phyloP scores from a whole-genome alignment of 2,797 vertebrate genomes.

The Serranus cabrilla region DNA sequence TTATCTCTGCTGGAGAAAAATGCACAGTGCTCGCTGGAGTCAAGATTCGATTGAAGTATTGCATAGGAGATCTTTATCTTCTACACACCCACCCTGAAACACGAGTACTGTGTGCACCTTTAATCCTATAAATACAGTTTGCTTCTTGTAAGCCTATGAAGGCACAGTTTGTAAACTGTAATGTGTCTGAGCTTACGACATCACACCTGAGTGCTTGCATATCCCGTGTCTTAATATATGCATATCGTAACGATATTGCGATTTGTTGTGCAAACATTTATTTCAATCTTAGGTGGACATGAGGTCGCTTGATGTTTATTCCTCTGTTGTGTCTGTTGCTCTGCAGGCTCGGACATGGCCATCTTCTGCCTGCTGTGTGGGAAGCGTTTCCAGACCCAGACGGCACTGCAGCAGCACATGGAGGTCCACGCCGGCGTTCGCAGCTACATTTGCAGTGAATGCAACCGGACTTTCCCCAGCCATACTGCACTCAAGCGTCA shows the following conservation, averaged over 20 bases:
- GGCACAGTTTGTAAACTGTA: constrained; percentile 12
- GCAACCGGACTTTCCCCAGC: constrained; percentile 97
- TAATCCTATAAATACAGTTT: constrained; percentile 67
- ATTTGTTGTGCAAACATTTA: too few species aligned
- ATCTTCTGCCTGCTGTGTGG: constrained; percentile 96
- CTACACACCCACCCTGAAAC: constrained; percentile 56
- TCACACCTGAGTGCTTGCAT: constrained; percentile 11
- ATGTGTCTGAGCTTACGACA: constrained; percentile 8
- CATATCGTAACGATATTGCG: too few species aligned
- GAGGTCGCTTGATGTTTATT: too few species aligned
- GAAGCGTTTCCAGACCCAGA: constrained; percentile 95
- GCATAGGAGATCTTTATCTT: constrained; percentile 81
- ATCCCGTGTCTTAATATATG: constrained; percentile 18
- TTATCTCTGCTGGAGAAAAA: constrained; percentile 81
- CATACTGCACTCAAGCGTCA: constrained; percentile 97
- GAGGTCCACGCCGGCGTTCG: constrained; percentile 95
- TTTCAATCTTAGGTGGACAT: too few species aligned
- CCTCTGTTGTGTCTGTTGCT: background rate
- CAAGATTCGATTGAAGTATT: constrained; percentile 78
- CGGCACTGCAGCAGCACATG: constrained; percentile 96
- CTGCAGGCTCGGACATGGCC: constrained; percentile 93
- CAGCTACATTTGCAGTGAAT: constrained; percentile 97
- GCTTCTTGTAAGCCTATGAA: constrained; percentile 25
- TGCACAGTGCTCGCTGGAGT: constrained; percentile 62
- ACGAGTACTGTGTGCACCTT: constrained; percentile 56